A percentile compares a stretch with the other conserved stretches of the same genome.
phyloP scores from a whole-genome alignment of 2,113 vertebrate genomes.

The Kryptolebias marmoratus region DNA sequence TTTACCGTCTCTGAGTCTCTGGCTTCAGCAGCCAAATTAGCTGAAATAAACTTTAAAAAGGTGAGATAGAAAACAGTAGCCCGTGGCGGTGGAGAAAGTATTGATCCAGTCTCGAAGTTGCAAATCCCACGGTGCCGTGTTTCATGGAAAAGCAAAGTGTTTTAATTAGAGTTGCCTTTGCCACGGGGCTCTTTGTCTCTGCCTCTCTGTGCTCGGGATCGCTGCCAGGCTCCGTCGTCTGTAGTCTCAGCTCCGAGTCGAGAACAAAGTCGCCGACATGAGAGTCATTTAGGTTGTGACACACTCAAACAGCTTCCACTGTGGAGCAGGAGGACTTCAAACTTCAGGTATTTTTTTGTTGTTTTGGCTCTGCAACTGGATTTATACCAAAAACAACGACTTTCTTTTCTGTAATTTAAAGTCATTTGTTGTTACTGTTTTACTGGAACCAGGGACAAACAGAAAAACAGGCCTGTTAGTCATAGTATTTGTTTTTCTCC shows the following conservation, averaged over 20 bases:
- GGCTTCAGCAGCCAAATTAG: constrained; percentile 59
- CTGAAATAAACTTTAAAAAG: constrained; percentile 54
- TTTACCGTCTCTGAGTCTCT: constrained; percentile 49
- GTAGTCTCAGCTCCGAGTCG: constrained; percentile 33
- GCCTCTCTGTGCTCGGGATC: constrained; percentile 43
- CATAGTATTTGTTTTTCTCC: too few species aligned
- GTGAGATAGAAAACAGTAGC: constrained; percentile 52
- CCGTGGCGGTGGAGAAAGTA: constrained; percentile 45
- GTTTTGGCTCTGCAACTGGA: neutral
- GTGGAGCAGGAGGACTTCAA: constrained; percentile 6
- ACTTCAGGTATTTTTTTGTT: neutral
- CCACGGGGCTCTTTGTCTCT: constrained; percentile 20
- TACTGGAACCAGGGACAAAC: too few species aligned
- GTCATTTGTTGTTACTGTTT: too few species aligned
- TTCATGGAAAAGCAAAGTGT: constrained; percentile 37
- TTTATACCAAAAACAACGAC: too few species aligned
- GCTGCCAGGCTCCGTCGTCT: constrained; percentile 43
- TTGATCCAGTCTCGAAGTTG: constrained; percentile 60
- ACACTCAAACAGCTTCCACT: neutral
- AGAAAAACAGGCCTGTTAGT: too few species aligned
- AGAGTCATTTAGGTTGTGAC: constrained; percentile 47
- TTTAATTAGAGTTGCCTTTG: constrained; percentile 63
- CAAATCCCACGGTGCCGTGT: constrained; percentile 42
- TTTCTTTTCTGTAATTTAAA: too few species aligned
- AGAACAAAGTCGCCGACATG: constrained; percentile 51